These are phyloP conservation scores for Philopotamus ludificatus DNA, from an alignment of 1,140 invertebrate genomes.

Conservation along the genomic window DNA sequence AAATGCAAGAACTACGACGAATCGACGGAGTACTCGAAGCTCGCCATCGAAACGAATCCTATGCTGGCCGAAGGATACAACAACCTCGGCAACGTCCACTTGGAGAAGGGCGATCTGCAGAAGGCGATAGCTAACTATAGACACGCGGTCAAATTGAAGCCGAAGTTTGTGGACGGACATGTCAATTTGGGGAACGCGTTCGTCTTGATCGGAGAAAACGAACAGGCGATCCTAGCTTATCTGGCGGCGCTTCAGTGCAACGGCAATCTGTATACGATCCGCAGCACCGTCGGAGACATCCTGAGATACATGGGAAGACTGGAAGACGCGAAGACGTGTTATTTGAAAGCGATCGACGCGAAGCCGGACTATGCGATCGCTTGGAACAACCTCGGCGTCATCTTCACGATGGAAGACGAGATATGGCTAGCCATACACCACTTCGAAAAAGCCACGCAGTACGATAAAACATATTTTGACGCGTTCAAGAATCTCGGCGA, in stretches of 20 bases:
- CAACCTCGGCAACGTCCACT: slow-evolving; percentile 30
- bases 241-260: slow-evolving; percentile 16
- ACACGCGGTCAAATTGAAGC: slow-evolving; percentile 25
- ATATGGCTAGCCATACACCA: slow-evolving; percentile 36
- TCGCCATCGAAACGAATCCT: slow-evolving; percentile 29
- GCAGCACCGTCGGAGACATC: slow-evolving; percentile 26
- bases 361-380: slow-evolving; percentile 28
- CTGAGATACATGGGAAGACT: slow-evolving; percentile 19
- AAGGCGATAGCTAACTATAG: slow-evolving; percentile 27
- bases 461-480: slow-evolving; percentile 23
- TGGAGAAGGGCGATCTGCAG: slow-evolving; percentile 10
- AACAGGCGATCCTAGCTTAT: slow-evolving; percentile 26
- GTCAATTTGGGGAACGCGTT: slow-evolving; percentile 22
- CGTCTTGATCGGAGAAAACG: slow-evolving; percentile 7
- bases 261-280: slow-evolving; percentile 17
- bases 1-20: slow-evolving; percentile 17
- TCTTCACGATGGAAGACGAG: slow-evolving; percentile 15
- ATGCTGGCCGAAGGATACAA: slow-evolving; percentile 30
- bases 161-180: slow-evolving; percentile 26
- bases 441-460: slow-evolving; percentile 27
- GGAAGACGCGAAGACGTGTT: slow-evolving; percentile 34
- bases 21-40: slow-evolving; percentile 19
- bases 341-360: slow-evolving; percentile 27
- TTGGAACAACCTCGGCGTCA: slow-evolving; percentile 31
- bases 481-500: slow-evolving; percentile 29